Evolutionary conservation across 1,140 invertebrate genomes (phyloP).

Genomic region (Triops longicaudatus): DNA sequence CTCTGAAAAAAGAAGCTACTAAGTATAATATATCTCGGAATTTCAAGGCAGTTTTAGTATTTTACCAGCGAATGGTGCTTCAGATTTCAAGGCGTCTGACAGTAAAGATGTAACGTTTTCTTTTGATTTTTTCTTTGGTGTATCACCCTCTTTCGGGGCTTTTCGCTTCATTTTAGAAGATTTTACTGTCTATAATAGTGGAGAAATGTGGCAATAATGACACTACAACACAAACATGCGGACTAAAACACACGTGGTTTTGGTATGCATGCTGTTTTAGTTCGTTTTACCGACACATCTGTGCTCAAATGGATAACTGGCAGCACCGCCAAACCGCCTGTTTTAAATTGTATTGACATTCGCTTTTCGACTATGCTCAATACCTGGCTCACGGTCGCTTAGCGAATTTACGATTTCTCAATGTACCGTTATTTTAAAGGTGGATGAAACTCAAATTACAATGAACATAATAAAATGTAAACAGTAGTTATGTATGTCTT

Average conservation of each 20-base stretch:
- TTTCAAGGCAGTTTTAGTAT: background rate
- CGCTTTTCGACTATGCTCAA: no score
- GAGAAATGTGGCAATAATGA: background rate
- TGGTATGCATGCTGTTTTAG: background rate
- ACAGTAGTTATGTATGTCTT: no score
- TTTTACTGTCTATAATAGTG: background rate
- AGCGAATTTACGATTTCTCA: no score
- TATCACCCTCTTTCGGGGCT: background rate
- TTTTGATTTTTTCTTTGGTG: conserved; percentile 18
- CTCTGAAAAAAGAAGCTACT: background rate
- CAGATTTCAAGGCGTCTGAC: background rate
- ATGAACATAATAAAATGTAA: no score
- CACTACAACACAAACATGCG: background rate
- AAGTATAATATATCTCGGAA: background rate
- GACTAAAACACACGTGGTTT: background rate
- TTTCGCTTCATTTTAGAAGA: background rate
- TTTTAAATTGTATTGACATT: no score
- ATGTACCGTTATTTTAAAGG: no score
- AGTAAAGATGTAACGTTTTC: conserved; percentile 9
- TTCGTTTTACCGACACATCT: background rate
- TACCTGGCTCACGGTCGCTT: no score
- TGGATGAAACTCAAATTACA: no score
- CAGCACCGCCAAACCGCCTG: no score
- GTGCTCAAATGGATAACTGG: background rate
- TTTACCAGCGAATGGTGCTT: conserved; percentile 23